A percentile compares a stretch with the other conserved stretches of the same genome.
Evolutionary conservation across 2,113 vertebrate species (phyloP).

Genomic region (Tachycineta bicolor): DNA sequence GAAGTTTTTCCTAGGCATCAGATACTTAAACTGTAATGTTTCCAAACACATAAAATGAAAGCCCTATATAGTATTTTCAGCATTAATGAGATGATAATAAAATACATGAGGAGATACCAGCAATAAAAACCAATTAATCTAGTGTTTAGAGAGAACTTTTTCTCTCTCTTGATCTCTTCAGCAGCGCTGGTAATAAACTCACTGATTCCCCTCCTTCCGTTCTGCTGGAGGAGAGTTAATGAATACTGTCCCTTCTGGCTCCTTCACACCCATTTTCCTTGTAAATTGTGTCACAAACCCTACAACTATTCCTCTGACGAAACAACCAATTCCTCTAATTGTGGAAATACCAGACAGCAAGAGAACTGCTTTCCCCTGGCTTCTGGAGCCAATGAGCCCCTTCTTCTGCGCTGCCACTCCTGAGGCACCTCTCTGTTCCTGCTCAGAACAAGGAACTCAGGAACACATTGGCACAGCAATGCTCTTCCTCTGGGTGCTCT

Average conservation of each 20-base stretch:
- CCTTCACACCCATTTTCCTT: neutral
- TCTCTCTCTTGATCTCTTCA: neutral
- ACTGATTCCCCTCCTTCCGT: neutral
- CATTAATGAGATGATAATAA: conserved; percentile 35
- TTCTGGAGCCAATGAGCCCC: neutral
- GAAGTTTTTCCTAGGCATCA: neutral
- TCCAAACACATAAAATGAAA: neutral
- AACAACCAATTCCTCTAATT: neutral
- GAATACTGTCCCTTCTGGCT: neutral
- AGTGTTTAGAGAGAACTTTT: neutral
- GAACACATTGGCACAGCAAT: neutral
- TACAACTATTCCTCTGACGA: neutral
- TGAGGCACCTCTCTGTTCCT: neutral
- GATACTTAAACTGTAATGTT: neutral
- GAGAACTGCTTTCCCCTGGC: neutral
- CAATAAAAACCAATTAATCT: conserved; percentile 26
- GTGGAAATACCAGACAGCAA: neutral
- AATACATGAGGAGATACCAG: neutral
- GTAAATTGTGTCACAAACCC: neutral
- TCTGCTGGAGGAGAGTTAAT: conserved; percentile 9
- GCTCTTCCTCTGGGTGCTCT: neutral
- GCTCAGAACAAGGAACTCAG: neutral
- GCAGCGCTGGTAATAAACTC: neutral
- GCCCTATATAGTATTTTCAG: neutral
- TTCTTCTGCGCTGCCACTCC: neutral